phyloP scores from a whole-genome alignment of 1,140 invertebrate genomes.

The Scaptomyza graminum region DNA sequence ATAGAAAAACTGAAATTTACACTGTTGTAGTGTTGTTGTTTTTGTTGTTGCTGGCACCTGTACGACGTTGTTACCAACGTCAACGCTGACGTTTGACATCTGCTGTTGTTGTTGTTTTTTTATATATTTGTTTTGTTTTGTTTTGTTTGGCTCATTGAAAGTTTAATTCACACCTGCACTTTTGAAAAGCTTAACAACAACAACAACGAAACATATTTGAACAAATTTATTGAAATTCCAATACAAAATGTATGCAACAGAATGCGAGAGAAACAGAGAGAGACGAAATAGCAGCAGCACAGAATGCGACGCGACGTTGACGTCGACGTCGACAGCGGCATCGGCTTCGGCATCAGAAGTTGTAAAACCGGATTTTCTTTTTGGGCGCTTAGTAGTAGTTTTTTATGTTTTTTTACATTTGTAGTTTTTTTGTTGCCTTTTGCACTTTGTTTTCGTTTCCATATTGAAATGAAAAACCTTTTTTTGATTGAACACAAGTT shows the following conservation, averaged over 20 bases:
- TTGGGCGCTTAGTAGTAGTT: conserved; percentile 58
- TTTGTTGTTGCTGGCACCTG: conserved; percentile 35
- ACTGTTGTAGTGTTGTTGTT: conserved; percentile 6
- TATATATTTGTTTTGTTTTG: conserved; percentile 12
- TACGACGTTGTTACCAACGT: conserved; percentile 32
- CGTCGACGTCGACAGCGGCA: conserved; percentile 27
- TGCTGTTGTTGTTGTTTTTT: conserved; percentile 25
- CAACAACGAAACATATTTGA: conserved; percentile 15
- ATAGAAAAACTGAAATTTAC: conserved; percentile 42
- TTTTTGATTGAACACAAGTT: conserved; percentile 56
- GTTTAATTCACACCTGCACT: conserved; percentile 50
- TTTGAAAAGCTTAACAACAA: conserved; percentile 22
- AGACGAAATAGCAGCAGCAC: conserved; percentile 19
- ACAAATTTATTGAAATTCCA: conserved; percentile 38
- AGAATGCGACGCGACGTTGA: conserved; percentile 24
- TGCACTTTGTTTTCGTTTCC: conserved; percentile 72
- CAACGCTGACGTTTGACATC: conserved; percentile 44
- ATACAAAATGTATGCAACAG: conserved; percentile 30
- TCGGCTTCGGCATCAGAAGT: conserved; percentile 50
- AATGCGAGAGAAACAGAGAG: conserved; percentile 36
- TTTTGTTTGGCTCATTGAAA: conserved; percentile 45
- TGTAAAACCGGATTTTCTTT: conserved; percentile 82
- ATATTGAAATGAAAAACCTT: conserved; percentile 56
- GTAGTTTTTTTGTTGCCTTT: conserved; percentile 66
- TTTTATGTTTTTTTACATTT: conserved; percentile 43